Evolutionary conservation across 1,140 invertebrate genomes (phyloP), one percentile per base, ranked within the genome.

Genomic region (Aphis gossypii): DNA sequence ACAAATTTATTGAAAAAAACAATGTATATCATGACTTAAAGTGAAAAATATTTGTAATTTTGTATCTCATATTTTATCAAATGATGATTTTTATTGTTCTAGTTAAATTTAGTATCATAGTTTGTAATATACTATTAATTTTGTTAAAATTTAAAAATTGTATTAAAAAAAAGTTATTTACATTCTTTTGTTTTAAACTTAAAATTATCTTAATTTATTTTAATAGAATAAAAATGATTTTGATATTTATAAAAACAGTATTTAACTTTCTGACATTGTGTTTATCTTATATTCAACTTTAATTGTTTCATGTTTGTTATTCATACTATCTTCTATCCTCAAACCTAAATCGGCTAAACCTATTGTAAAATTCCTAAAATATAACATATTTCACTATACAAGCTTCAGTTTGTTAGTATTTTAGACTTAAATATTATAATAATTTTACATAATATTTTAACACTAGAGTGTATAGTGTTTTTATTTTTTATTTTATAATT

Each of bases 41-140:
- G 38, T 90, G 54, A 90, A 60, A 87, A 56, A 56, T 25, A 38
- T 60, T 56, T 44, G 6, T 76, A 44, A 60, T 68, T 76, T n/a
- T 90, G 56, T 46, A 90, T 90, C 89, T 90, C 54, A 68, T 46
- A 68, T 89, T 5, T 89, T 48, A 90, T 56, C 21, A 90, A 68
- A 90, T 11, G 30, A 30, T 60, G 18, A 60, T 44, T 44, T 90
- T n/a, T 90, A 20, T 60, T 14, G 25, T 90, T 11, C 20, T 60
- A 68, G 25, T 90, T 90, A 56, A 89, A 56, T 89, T 89, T 38
- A 56, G 51, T 41, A 60, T 56, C 18, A 56, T 44, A 60, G 54
- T 68, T 56, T 60, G 5, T 90, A 60, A 68, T 90, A 41, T 60
- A 90, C 44, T 90, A 90, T 68, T 90, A 46, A 44, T 90, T 90